Percentiles rank a stretch among this genome's conserved stretches.
These are phyloP conservation scores for Dexiosoma caninum DNA, from an alignment of 2,888 invertebrate genomes.

Conservation along the genomic window DNA sequence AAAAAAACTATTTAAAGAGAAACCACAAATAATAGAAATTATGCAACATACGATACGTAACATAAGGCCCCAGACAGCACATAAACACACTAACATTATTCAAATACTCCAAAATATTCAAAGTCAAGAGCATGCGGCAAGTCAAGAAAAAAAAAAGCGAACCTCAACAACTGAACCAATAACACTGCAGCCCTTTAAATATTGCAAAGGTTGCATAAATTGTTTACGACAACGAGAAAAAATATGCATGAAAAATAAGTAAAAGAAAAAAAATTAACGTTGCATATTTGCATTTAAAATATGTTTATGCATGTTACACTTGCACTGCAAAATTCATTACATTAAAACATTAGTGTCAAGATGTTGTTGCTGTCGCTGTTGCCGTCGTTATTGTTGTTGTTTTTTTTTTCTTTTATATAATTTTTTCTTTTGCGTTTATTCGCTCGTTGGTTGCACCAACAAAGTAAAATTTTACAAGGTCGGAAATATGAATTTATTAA, in stretches of 20 bases:
- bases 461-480: constrained; percentile 51
- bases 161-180: too few relatives aligned
- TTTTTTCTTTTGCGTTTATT: neutral
- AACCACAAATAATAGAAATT: constrained; percentile 22
- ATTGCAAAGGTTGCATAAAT: constrained; percentile 35
- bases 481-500: constrained; percentile 49
- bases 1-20: neutral
- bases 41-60: constrained; percentile 23
- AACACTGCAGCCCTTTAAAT: constrained; percentile 10
- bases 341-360: constrained; percentile 42
- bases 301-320: constrained; percentile 49
- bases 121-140: constrained; percentile 46
- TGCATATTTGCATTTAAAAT: constrained; percentile 49
- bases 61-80: neutral
- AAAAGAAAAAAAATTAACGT: neutral
- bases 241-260: constrained; percentile 14
- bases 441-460: neutral
- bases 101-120: constrained; percentile 28
- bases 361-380: neutral
- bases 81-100: neutral
- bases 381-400: neutral
- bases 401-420: neutral
- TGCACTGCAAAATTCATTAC: constrained; percentile 43
- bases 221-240: constrained; percentile 30
- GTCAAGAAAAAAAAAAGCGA: constrained; percentile 5